phyloP scores from a whole-genome alignment of 2,888 invertebrate genomes.

The Platerodrilus igneus region DNA sequence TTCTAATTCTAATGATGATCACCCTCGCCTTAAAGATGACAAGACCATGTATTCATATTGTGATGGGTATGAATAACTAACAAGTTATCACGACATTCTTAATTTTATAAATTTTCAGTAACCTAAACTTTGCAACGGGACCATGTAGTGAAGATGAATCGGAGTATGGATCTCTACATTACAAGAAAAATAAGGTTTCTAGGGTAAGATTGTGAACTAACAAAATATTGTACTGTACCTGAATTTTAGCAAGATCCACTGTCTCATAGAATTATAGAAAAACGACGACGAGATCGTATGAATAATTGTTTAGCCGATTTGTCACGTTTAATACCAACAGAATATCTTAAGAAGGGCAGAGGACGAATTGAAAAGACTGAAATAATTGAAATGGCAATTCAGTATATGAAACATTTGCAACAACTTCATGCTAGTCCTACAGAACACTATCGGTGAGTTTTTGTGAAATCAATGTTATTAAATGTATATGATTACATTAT shows the following conservation, averaged over 20 bases:
- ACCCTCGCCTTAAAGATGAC: slow-evolving; percentile 47
- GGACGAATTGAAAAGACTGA: slow-evolving; percentile 96
- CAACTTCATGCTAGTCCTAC: slow-evolving; percentile 50
- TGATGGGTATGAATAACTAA: slow-evolving; percentile 42
- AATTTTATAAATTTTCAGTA: slow-evolving; percentile 49
- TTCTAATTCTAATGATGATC: slow-evolving; percentile 54
- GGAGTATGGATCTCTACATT: slow-evolving; percentile 59
- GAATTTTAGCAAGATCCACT: slow-evolving; percentile 79
- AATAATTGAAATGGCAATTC: slow-evolving; percentile 96
- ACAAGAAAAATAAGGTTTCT: slow-evolving; percentile 70
- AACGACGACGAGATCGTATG: slow-evolving; percentile 91
- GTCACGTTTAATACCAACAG: slow-evolving; percentile 86
- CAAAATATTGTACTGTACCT: slow-evolving; percentile 35
- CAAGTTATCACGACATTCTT: neutral
- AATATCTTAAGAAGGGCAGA: slow-evolving; percentile 90
- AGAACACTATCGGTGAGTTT: slow-evolving; percentile 43
- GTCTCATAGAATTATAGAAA: slow-evolving; percentile 97
- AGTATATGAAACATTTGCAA: slow-evolving; percentile 87
- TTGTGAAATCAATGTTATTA: neutral
- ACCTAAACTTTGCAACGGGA: slow-evolving; percentile 63
- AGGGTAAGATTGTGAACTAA: slow-evolving; percentile 53
- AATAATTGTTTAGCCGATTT: slow-evolving; percentile 94
- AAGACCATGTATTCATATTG: slow-evolving; percentile 43
- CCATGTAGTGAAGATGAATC: slow-evolving; percentile 68
- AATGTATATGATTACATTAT: too few relatives aligned